These are phyloP conservation scores for Anarsia innoxiella DNA, from an alignment of 2,888 invertebrate species.

Conservation along the genomic window DNA sequence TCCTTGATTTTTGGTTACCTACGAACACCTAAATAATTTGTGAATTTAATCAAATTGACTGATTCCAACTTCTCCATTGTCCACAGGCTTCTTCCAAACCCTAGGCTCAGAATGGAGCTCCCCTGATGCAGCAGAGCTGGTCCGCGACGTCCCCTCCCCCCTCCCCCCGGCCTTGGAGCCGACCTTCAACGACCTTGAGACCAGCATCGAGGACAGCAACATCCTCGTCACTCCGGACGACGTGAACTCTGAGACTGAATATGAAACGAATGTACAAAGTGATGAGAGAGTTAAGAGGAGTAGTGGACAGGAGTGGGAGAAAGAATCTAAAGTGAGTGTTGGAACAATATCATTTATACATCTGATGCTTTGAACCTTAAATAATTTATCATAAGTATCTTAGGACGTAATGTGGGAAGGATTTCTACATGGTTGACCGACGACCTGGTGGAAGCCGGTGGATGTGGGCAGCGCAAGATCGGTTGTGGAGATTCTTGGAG, in stretches of 20 bases:
- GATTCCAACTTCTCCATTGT: slow-evolving; percentile 23
- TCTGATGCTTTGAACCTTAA: no score
- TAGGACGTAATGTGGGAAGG: no score
- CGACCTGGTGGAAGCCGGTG: no score
- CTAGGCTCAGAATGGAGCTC: slow-evolving; percentile 29
- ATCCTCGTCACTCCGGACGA: slow-evolving; percentile 32
- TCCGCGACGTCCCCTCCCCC: slow-evolving; percentile 51
- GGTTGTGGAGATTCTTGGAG: no score
- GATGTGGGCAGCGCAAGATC: no score
- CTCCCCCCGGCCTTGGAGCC: slow-evolving; percentile 25
- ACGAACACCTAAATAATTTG: background rate
- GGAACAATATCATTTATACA: no score
- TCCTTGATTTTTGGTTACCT: no score
- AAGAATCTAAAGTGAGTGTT: slow-evolving; percentile 44
- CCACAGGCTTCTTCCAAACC: slow-evolving; percentile 38
- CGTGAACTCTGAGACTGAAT: slow-evolving; percentile 30
- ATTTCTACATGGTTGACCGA: no score
- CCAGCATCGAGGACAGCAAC: slow-evolving; percentile 36
- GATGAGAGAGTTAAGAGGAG: slow-evolving; percentile 45
- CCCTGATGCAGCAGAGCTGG: slow-evolving; percentile 42
- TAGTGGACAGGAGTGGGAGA: slow-evolving; percentile 46
- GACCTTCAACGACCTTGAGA: slow-evolving; percentile 34
- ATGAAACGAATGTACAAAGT: slow-evolving; percentile 34
- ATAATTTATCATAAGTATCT: no score
- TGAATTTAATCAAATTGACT: background rate